These are phyloP conservation scores for Pristionchus entomophagus DNA, from an alignment of 2,888 invertebrate species.

Conservation along the genomic window DNA sequence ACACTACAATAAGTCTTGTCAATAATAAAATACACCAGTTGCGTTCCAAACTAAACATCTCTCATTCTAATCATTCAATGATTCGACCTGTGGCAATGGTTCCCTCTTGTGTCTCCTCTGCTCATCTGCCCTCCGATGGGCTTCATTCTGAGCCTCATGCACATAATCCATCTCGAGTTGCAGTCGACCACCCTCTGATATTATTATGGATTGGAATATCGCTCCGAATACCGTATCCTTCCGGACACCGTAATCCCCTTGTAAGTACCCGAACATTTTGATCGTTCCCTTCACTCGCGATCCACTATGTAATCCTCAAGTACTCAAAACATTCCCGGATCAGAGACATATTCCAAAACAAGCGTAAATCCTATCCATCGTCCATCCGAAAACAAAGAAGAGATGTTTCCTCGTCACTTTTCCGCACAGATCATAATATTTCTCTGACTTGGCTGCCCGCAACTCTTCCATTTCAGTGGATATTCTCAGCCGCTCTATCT, in stretches of 20 bases:
- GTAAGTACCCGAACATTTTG: not conserved
- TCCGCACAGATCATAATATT: no score
- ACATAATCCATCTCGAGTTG: conserved; percentile 71
- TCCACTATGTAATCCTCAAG: not conserved
- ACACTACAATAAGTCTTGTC: conserved; percentile 39
- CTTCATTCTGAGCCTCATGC: not conserved
- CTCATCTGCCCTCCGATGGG: not conserved
- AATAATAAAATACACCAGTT: not conserved
- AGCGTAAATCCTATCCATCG: not conserved
- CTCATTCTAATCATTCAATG: not conserved
- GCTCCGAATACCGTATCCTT: not conserved
- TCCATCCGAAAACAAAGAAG: not conserved
- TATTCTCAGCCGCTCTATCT: no score
- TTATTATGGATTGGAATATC: not conserved
- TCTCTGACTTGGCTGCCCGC: no score
- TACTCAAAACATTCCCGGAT: conserved; percentile 11
- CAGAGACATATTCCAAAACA: not conserved
- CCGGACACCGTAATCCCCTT: not conserved
- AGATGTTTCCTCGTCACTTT: not conserved
- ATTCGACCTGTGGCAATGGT: not conserved
- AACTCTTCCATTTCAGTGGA: no score
- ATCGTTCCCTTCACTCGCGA: not conserved
- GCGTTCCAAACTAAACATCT: not conserved
- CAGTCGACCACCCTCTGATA: conserved; percentile 72
- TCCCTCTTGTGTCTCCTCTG: not conserved